A percentile compares a stretch with the other conserved stretches of the same genome.
phyloP scores from a whole-genome alignment of 1,140 invertebrate genomes.

The Cotesia glomerata region DNA sequence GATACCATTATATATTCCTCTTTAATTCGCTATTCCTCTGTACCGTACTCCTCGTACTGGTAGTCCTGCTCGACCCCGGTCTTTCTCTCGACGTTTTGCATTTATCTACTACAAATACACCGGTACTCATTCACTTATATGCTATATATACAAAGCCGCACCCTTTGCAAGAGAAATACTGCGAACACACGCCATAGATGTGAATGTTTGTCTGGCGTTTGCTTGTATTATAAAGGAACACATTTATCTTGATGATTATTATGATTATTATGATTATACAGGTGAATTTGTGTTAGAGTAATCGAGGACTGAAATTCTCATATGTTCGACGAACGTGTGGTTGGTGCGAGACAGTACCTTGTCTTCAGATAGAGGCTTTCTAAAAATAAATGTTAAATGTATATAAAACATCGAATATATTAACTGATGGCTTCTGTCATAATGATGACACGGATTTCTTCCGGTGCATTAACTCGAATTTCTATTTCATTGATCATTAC shows the following conservation, averaged over 20 bases:
- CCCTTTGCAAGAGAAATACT: slow-evolving; percentile 17
- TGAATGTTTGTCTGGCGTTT: not conserved
- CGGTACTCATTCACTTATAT: slow-evolving; percentile 8
- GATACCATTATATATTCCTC: not conserved
- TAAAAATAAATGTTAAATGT: too few species aligned
- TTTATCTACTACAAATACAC: slow-evolving; percentile 8
- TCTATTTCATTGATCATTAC: too few species aligned
- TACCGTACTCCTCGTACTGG: too few species aligned
- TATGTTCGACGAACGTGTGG: too few species aligned
- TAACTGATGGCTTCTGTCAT: too few species aligned
- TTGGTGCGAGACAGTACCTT: too few species aligned
- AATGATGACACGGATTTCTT: too few species aligned
- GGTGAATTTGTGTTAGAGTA: not conserved
- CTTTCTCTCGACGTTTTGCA: not conserved
- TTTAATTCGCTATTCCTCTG: not conserved
- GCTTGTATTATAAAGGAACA: not conserved
- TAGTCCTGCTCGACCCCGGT: not conserved
- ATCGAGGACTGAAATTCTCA: not conserved
- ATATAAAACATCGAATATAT: too few species aligned
- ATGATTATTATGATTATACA: slow-evolving; percentile 4
- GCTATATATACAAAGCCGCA: not conserved
- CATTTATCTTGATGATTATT: slow-evolving; percentile 13
- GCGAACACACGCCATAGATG: not conserved
- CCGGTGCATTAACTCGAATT: too few species aligned
- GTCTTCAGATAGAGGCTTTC: too few species aligned